Percentiles rank a stretch among this genome's conserved stretches.
These are phyloP conservation scores for Melanotaenia boesemani DNA, from an alignment of 2,797 vertebrate genomes.

Conservation along the genomic window DNA sequence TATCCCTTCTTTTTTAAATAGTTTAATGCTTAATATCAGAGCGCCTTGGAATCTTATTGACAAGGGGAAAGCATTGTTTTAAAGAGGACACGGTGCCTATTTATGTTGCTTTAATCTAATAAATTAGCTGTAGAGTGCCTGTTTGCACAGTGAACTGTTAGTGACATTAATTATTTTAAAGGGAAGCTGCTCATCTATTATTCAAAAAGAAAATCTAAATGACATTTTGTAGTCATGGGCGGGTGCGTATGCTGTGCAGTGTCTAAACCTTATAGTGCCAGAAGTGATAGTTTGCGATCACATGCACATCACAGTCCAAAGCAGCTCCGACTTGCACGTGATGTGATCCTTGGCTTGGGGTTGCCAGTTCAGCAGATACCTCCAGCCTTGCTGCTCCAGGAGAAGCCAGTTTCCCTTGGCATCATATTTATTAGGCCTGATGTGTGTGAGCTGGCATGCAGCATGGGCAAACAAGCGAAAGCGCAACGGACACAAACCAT, in stretches of 20 bases:
- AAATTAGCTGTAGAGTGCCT: constrained; percentile 1
- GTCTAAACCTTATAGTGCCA: constrained; percentile 30
- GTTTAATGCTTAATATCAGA: constrained; percentile 45
- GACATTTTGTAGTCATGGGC: constrained; percentile 57
- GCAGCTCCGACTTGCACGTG: constrained; percentile 44
- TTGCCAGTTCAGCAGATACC: constrained; percentile 60
- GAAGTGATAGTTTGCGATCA: constrained; percentile 50
- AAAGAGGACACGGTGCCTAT: not conserved
- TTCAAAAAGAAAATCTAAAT: constrained; percentile 53
- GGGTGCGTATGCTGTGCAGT: constrained; percentile 3
- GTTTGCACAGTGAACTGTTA: constrained; percentile 6
- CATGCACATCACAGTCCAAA: constrained; percentile 57
- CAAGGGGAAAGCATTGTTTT: not conserved
- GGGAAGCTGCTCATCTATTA: constrained; percentile 42
- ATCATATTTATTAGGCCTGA: constrained; percentile 77
- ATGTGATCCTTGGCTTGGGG: constrained; percentile 52
- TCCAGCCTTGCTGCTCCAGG: constrained; percentile 45
- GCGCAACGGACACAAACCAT: constrained; percentile 73
- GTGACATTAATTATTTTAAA: constrained; percentile 16
- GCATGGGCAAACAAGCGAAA: constrained; percentile 70
- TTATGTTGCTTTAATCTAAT: constrained; percentile 21
- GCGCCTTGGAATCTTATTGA: constrained; percentile 37
- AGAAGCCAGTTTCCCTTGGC: constrained; percentile 56
- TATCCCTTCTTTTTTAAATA: constrained; percentile 26
- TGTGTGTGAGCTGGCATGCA: constrained; percentile 69